phyloP scores from a whole-genome alignment of 2,797 vertebrate species.

The Muraenolepis orangiensis region DNA sequence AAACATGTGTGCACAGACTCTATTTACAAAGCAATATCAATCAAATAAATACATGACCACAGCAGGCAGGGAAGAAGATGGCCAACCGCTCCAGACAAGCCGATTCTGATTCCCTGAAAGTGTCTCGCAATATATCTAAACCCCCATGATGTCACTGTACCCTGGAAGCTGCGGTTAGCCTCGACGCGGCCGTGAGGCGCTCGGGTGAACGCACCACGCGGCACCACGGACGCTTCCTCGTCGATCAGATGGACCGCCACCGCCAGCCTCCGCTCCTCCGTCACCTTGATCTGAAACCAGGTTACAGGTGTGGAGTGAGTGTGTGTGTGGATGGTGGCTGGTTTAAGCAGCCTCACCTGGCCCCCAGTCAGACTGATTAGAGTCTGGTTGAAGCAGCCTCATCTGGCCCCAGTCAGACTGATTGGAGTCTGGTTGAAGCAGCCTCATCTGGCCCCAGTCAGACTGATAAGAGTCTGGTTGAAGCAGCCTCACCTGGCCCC shows the following conservation, averaged over 20 bases:
- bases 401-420: no score
- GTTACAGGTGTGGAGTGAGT: no score
- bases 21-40: neutral
- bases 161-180: conserved; percentile 86
- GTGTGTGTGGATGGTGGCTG: no score
- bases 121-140: neutral
- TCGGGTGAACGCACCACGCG: conserved; percentile 84
- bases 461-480: no score
- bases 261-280: conserved; percentile 83
- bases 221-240: conserved; percentile 81
- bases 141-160: conserved; percentile 65
- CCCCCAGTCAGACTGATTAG: no score
- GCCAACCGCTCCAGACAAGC: neutral
- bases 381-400: no score
- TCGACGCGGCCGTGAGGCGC: conserved; percentile 76
- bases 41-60: no score
- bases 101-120: neutral
- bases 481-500: no score
- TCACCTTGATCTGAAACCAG: conserved; percentile 73
- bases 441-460: no score
- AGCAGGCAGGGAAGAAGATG: no score
- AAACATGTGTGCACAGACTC: neutral
- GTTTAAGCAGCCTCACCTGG: no score
- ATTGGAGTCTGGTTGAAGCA: no score
- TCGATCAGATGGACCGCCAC: conserved; percentile 82